These are phyloP conservation scores for Cheiracanthium punctorium DNA, from an alignment of 2,888 invertebrate species.

Conservation along the genomic window DNA sequence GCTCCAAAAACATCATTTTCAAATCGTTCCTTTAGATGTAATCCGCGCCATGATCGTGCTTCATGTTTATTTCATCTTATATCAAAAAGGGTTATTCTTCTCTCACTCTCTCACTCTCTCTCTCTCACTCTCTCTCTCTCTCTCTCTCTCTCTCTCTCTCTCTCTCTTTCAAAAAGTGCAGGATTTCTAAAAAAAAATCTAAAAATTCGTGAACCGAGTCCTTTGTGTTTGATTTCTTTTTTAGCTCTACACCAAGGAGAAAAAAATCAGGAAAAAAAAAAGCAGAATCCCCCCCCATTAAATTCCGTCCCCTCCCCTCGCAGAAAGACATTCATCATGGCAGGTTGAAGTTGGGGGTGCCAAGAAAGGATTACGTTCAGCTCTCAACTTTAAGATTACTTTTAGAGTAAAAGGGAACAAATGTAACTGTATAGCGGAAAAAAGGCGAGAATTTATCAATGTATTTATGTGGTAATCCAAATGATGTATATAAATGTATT, in stretches of 20 bases:
- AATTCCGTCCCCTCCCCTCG: constrained; percentile 32
- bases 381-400: constrained; percentile 65
- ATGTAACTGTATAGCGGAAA: not conserved
- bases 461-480: too few species aligned
- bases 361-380: constrained; percentile 64
- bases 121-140: not conserved
- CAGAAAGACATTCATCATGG: constrained; percentile 61
- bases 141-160: not conserved
- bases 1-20: not conserved
- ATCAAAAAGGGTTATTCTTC: constrained; percentile 2
- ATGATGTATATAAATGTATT: too few species aligned
- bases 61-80: constrained; percentile 25
- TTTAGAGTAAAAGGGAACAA: constrained; percentile 31
- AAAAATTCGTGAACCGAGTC: constrained; percentile 2
- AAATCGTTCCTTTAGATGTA: constrained; percentile 19
- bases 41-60: constrained; percentile 17
- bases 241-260: not conserved
- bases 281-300: constrained; percentile 34
- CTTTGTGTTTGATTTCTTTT: constrained; percentile 8
- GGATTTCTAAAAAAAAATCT: constrained; percentile 11
- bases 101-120: too few species aligned
- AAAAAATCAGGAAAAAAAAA: constrained; percentile 47
- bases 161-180: not conserved
- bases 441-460: not conserved
- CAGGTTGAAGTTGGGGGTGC: constrained; percentile 58